phyloP scores from a whole-genome alignment of 2,113 vertebrate species.

The Haliaeetus leucogaster region DNA sequence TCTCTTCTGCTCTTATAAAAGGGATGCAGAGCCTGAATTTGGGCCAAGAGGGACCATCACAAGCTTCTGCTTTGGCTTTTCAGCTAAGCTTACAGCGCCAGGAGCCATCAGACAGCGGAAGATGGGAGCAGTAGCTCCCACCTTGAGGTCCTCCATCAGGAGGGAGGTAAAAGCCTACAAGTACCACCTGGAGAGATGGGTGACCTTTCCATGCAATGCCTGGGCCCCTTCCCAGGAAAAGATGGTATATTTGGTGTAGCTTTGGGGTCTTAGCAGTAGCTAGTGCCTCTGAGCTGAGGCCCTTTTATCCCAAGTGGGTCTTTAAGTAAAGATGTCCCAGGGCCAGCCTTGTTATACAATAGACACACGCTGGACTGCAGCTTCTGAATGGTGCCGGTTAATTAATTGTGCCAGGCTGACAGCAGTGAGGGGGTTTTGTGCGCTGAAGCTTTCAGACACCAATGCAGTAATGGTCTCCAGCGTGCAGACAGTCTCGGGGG shows the following conservation, averaged over 20 bases:
- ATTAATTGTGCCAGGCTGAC: conserved; percentile 30
- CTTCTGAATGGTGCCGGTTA: background rate
- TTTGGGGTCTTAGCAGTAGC: background rate
- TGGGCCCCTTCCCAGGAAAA: background rate
- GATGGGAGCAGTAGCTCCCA: background rate
- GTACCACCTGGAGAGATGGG: background rate
- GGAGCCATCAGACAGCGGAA: background rate
- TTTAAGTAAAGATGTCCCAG: background rate
- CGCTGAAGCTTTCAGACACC: conserved; percentile 1
- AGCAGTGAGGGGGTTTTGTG: background rate
- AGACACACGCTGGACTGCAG: background rate
- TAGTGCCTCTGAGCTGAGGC: fast-evolving
- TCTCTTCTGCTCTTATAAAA: background rate
- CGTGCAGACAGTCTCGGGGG: background rate
- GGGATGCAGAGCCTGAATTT: background rate
- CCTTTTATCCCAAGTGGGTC: background rate
- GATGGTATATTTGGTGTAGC: background rate
- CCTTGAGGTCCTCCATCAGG: background rate
- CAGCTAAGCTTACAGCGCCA: background rate
- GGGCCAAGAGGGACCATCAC: background rate
- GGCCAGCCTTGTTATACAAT: background rate
- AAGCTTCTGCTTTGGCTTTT: background rate
- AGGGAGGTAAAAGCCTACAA: background rate
- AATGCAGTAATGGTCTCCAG: conserved; percentile 46
- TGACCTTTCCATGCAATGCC: background rate